Base-by-base conservation (phyloP, 2,113 vertebrate species). In the Thoracochromis brauschi region DNA sequence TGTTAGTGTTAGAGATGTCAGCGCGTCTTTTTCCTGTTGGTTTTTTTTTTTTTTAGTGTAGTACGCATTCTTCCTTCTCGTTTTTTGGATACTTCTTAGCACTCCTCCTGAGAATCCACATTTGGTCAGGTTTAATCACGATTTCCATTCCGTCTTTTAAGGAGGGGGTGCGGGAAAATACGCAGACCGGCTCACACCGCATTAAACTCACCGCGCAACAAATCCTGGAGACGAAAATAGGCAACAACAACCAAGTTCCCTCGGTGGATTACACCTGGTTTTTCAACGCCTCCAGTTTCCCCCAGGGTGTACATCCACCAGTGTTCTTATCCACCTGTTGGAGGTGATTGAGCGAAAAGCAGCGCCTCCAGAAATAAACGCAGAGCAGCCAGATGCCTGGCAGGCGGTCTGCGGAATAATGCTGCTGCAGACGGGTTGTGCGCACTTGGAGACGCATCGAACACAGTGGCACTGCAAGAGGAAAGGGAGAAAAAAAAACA, bases 381-480 rank as follows among this genome's bases (percentile, higher is more conserved):
- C 33, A 42, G 86, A 81, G 87, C 63, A 38, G 90, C 87, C 91
- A 91, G 92, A 92, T 89, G 90, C 83, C 88, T 89, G 88, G 89
- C 91, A 85, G 87, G 93, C 68, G 81, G 88, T 91, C 86, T 94
- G 92, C 91, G 73, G 91, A 68, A 90, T 88, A 60, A 88, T 88
- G 90, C 92, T 80, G 89, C 94, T 94, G 94, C 92, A 90, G 89
- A 92, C 81, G 86, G 90, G 55, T 91, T 85, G 90, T 93, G 94
- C 92, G 93, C 92, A 94, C 91, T 94, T 91, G 94, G 94, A 95
- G 87, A 94, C 94, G 91, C 91, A 94, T 91, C 80, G 90, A 88
- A 53, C 73, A 80, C 87, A 40, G 88, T 89, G 82, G 58, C 87
- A 47, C 84, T 60, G 90, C 35, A 68, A 79, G 80, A 88, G 21